phyloP scores from a whole-genome alignment of 2,888 invertebrate species.

The Drosophila histrio region DNA sequence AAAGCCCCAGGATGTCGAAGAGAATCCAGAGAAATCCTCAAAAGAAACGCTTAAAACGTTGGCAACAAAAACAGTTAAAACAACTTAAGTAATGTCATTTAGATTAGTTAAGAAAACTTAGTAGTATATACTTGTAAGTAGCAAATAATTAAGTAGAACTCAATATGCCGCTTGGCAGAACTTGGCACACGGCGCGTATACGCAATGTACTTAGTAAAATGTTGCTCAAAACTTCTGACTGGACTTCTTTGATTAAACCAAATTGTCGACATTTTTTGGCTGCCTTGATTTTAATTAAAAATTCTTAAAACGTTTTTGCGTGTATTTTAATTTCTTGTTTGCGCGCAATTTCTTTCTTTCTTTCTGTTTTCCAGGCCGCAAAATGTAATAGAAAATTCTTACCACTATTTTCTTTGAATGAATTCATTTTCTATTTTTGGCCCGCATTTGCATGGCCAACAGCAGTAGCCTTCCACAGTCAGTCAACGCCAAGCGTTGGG shows the following conservation, averaged over 20 bases:
- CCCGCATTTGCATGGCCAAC: constrained; percentile 66
- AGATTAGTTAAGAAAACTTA: background rate
- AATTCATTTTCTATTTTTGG: constrained; percentile 76
- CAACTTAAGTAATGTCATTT: background rate
- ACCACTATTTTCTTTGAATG: constrained; percentile 74
- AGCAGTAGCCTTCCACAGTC: constrained; percentile 52
- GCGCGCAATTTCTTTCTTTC: constrained; percentile 38
- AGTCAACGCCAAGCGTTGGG: constrained; percentile 27
- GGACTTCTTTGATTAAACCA: constrained; percentile 69
- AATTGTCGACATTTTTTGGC: constrained; percentile 42
- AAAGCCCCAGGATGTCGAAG: constrained; percentile 18
- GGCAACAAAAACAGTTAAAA: background rate
- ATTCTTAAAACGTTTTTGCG: constrained; percentile 71
- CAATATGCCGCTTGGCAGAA: constrained; percentile 8
- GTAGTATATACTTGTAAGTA: constrained; percentile 8
- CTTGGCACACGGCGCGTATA: constrained; percentile 2
- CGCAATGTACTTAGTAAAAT: background rate
- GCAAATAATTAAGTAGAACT: constrained; percentile 22
- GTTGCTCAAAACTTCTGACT: constrained; percentile 33
- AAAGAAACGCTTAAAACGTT: background rate
- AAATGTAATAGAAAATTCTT: constrained; percentile 78
- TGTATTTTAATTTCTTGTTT: constrained; percentile 77
- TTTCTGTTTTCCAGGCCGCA: constrained; percentile 37
- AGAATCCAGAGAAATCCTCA: background rate
- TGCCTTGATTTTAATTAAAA: constrained; percentile 71